Base-by-base conservation (phyloP, 2,113 vertebrate genomes). In the Ophiodon elongatus region DNA sequence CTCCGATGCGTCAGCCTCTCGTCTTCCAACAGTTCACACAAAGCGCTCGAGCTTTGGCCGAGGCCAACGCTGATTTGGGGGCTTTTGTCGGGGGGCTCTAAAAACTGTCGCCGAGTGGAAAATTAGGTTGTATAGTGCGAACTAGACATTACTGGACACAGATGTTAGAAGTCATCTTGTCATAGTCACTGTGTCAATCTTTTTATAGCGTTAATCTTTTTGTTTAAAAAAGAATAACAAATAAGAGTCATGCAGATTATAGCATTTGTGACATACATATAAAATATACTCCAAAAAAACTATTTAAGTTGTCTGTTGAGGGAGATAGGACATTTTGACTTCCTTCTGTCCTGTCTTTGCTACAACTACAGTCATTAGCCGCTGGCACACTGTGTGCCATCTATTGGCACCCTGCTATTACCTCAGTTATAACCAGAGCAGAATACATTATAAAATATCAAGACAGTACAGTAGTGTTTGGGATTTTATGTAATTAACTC, bases 401-500 rank as follows among this genome's bases (percentile, higher is more conserved):
- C 11, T 33, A 19, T 25, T 33, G 50, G 17, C 35, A 62, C 10
- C 41, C 62, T 41, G 13, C 3, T 4, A 57, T 25, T 65, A 73
- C 15, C 21, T 52, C 8, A 23, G 43, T 23, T 63, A 29, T 39
- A 37, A 19, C 14, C 25, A 31, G 13, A 62, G 57, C 11, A 9
- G 10, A 63, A 63, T 47, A 17, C 14, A 68, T 45, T 45, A 13
- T 4, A 60, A 27, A 60, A 41, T 2, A 33, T 59, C 8, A 67
- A 33, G 6, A 43, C 11, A 35, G 29, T 35, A 63, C 13, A 27
- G n/a, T 75, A 37, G 15, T 35, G 11, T 8, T 23, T 70, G 8
- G 35, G 45, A 70, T 70, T 70, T 21, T 29, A 62, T 52, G 31
- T 65, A 23, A 54, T 41, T 11, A 19, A 72, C 71, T 25, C 59